A percentile compares a stretch with the other conserved stretches of the same genome.
phyloP scores from a whole-genome alignment of 1,140 invertebrate species.

The Ooceraea biroi region DNA sequence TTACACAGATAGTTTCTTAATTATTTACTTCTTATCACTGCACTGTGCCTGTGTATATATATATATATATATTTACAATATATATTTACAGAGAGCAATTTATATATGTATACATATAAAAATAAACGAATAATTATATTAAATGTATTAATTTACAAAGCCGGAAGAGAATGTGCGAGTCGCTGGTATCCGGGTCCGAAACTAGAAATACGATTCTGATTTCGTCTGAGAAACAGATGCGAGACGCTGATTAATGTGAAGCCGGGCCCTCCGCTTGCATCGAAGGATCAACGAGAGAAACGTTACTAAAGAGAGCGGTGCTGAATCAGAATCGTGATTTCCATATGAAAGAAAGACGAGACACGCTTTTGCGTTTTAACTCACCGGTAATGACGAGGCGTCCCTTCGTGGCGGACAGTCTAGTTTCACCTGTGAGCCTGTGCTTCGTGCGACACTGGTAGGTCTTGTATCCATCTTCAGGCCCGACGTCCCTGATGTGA shows the following conservation, averaged over 20 bases:
- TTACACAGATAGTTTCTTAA: no score
- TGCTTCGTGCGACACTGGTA: conserved; percentile 98
- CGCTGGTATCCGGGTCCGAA: conserved; percentile 65
- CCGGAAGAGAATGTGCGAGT: background rate
- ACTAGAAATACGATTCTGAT: conserved; percentile 72
- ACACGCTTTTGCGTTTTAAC: conserved; percentile 79
- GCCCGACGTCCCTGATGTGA: conserved; percentile 96
- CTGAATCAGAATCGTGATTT: conserved; percentile 75
- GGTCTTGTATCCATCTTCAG: conserved; percentile 96
- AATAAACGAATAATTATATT: background rate
- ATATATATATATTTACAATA: no score
- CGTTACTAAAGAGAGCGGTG: background rate
- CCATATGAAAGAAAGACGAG: conserved; percentile 43
- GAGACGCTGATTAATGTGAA: background rate
- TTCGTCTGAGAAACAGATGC: conserved; percentile 1
- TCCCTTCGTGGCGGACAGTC: conserved; percentile 96
- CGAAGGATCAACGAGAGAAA: conserved; percentile 26
- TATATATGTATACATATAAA: no score
- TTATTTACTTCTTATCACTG: no score
- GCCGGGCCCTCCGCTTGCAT: background rate
- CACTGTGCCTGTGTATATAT: no score
- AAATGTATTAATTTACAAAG: background rate
- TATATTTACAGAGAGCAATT: no score
- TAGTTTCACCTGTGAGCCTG: conserved; percentile 96
- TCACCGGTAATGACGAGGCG: conserved; percentile 98